Base-by-base conservation (phyloP, 1,140 invertebrate genomes). In the Zaprionus gabonicus region DNA sequence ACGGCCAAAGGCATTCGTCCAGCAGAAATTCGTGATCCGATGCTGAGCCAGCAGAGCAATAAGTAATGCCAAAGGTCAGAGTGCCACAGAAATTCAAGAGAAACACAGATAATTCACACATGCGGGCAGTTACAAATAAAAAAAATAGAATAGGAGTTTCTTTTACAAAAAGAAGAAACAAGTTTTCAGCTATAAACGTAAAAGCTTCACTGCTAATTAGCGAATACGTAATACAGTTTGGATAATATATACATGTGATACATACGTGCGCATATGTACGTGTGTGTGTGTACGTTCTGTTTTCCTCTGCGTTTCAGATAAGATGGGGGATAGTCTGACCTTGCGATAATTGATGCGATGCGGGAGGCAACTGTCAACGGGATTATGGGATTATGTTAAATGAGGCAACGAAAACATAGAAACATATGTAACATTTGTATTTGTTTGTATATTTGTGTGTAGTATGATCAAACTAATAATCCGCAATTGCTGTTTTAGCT, bases 331-430 rank as follows among this genome's bases (percentile, higher is more conserved):
- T 7, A 36, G 20, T 31, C 64, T 49, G 51, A 28, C 36, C 20
- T 31, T 15, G 34, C 60, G 51, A 49, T 76, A 71, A 63, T 68
- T 71, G 62, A 71, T 34, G 31, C 51, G 63, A 76, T 76, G 64
- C 59, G 58, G 68, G 57, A 77, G 55, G 7, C 60, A 49, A 66
- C 59, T 82, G 76, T 28, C 76, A 72, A 71, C 49, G 69, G 83
- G 58, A 73, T 67, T 55, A 76, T 15, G 60, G 69, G 82, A 76
- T 77, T 82, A 69, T 34, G 69, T 69, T 77, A 56, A 85, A 82
- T 86, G 76, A 73, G 71, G 55, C 67, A 69, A 31, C 60, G 55
- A 36, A 25, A 59, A 46, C n/a, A 72, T 56, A 57, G 56, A 57
- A 57, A 44, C 41, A 46, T 46, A 5, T 27, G 15, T 69, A 62